Conservation (phyloP, 2,888 invertebrate genomes). For the Tinea pellionella region DNA sequence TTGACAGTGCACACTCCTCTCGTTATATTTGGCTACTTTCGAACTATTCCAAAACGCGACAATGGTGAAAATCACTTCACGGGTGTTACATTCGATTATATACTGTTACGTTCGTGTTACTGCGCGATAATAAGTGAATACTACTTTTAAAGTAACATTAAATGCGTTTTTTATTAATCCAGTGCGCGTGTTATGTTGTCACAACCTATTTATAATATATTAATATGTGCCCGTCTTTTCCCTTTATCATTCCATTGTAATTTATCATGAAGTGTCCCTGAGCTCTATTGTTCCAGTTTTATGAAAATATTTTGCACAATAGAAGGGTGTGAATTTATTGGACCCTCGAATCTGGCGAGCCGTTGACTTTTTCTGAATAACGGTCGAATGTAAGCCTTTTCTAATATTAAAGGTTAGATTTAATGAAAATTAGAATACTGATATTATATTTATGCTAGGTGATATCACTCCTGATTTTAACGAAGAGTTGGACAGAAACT, state of each 20-base stretch:
- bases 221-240: background rate
- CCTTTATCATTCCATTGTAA: background rate
- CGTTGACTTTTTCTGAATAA: background rate
- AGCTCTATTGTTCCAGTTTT: slow-evolving; percentile 11
- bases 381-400: background rate
- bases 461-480: too few species aligned
- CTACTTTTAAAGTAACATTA: background rate
- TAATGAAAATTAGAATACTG: too few species aligned
- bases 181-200: background rate
- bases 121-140: too few species aligned
- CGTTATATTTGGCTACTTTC: too few species aligned
- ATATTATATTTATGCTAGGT: too few species aligned
- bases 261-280: slow-evolving; percentile 1
- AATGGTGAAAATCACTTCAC: too few species aligned
- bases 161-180: background rate
- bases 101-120: too few species aligned
- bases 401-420: background rate
- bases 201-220: background rate
- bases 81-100: too few species aligned
- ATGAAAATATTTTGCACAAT: slow-evolving; percentile 12
- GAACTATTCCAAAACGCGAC: too few species aligned
- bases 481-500: too few species aligned
- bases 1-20: too few species aligned
- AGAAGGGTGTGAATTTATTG: slow-evolving; percentile 13
- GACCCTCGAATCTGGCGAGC: slow-evolving; percentile 5